Conservation (phyloP, 2,113 vertebrate genomes). For the Pedionomus torquatus region DNA sequence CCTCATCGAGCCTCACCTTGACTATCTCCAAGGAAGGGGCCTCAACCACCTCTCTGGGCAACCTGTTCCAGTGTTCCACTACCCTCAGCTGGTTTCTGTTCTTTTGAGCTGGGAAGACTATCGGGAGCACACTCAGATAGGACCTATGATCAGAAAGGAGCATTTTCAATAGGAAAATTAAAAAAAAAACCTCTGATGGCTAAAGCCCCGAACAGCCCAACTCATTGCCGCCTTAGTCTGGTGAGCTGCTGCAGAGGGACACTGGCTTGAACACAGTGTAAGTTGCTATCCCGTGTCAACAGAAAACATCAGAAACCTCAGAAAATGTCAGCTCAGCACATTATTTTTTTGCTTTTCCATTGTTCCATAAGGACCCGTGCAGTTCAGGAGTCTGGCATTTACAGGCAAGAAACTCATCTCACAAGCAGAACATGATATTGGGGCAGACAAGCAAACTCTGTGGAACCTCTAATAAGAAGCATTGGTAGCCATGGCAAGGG, state of each 20-base stretch:
- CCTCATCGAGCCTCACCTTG: too few species aligned
- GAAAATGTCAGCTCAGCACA: neutral
- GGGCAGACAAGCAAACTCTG: neutral
- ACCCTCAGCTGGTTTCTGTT: neutral
- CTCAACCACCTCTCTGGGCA: too few species aligned
- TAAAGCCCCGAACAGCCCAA: neutral
- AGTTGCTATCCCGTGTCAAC: neutral
- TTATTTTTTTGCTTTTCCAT: neutral
- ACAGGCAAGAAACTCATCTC: neutral
- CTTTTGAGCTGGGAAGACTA: neutral
- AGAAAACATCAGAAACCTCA: neutral
- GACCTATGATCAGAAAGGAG: neutral
- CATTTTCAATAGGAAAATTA: neutral
- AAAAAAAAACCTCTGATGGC: neutral
- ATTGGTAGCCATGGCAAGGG: neutral
- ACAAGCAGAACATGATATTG: neutral
- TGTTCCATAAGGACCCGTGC: neutral
- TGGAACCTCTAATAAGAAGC: neutral
- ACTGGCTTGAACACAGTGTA: neutral
- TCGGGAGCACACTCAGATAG: rapidly evolving
- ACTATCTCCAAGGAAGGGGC: too few species aligned
- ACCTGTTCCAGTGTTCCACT: too few species aligned
- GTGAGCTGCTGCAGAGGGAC: neutral
- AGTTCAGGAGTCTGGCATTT: neutral
- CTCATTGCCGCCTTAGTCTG: neutral